Base-by-base conservation (phyloP, 2,797 vertebrate genomes). In the Microctenopoma stevenorrisi region DNA sequence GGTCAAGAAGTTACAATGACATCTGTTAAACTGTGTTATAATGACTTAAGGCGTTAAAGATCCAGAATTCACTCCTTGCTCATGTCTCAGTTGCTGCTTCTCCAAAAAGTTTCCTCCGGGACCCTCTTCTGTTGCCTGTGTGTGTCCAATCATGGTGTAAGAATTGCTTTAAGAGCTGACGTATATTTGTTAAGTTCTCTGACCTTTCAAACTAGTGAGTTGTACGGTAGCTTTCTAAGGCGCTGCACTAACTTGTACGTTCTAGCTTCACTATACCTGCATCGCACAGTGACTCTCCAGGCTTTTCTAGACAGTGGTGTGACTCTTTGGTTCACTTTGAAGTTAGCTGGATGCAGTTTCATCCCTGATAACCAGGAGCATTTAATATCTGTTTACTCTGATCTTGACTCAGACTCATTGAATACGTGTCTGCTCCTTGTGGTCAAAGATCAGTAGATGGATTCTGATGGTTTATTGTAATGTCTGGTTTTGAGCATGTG, bases 71-170 rank as follows among this genome's bases (percentile, higher is more conserved):
- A 11, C 30, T 53, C 56, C 59, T 47, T 50, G 18, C 51, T 67
- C 64, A 49, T 25, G 43, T 67, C 65, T 52, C 18, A 65, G 46
- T 18, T 18, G 49, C 77, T 51, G 68, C 69, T 66, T 56, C 40
- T 61, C 33, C 55, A 64, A 52, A 47, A 61, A 43, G 11, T 46
- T 28, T 50, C 63, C 58, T 35, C 40, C 40, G 26, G 26, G 38
- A 62, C 48, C 43, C 51, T 79, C 82, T 73, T 65, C 18, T 18
- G 59, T 75, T 69, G 85, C 69, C 82, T 87, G 68, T 56, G 15
- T 76, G 62, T 66, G 38, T 74, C 72, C 9, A 55, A 76, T 71
- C 33, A 63, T 48, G 0, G 3, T 58, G 7, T 48, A 40, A 71
- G 28, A 47, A 65, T 62, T 70, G 77, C 81, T 89, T 78, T 75